Evolutionary conservation across 2,888 invertebrate species (phyloP), one percentile per base, ranked within the genome.

Genomic region (Scrobipalpa costella): DNA sequence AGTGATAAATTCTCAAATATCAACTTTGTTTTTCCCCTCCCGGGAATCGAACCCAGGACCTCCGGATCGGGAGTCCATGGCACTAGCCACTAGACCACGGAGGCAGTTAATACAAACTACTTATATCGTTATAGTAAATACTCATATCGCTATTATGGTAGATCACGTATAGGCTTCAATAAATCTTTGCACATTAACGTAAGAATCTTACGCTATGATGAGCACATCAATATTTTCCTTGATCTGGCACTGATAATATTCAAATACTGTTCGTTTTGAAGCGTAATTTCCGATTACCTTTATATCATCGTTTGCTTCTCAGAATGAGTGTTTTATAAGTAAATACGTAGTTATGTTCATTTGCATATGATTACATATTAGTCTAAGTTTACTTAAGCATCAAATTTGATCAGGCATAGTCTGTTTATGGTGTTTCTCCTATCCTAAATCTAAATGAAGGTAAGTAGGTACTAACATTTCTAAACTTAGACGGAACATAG

Each of bases 261-360:
- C 27, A 55, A 55, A 55, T 55, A 55, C 15, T 27, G 2, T 3
- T 55, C 17, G 55, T 34, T 55, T 55, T 15, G 55, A 15, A 17
- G 34, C 34, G 55, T 55, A 34, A 55, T 55, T 55, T 55, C 55
- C 55, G 55, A 55, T 55, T 27, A 15, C 27, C 15, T 15, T 49
- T 15, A 15, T 15, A 55, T n/a, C n/a, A 33, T n/a, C n/a, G 21
- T n/a, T 52, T 15, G 21, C 33, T 55, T 55, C 55, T 55, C n/a
- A 55, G 55, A 55, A 55, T 36, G 36, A 36, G 15, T 44, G 44
- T 44, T 50, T 50, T 21, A 19, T 9, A 7, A 7, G 50, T 50
- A 19, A 50, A 44, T 44, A 44, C 13, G 11, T 3, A 17, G 49
- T 49, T 6, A 19, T 11, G 49, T 49, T 0, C 13, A 49, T 49